Evolutionary conservation across 2,797 vertebrate species (phyloP), one percentile per base, ranked within the genome.

Genomic region (Falco concolor): DNA sequence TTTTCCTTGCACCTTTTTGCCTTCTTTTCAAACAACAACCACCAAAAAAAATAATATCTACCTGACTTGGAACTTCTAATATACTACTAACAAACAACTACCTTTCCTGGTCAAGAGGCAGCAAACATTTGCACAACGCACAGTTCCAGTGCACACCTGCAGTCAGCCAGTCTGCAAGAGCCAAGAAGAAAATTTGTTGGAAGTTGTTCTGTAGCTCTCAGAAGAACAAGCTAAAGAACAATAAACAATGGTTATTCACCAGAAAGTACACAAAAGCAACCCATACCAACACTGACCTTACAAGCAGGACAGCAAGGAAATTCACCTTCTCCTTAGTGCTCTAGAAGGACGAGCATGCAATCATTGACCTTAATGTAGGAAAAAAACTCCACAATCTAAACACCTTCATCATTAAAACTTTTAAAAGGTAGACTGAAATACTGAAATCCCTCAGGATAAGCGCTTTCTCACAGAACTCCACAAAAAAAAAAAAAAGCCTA

Each of bases 181-280:
- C 70, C 93, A 93, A 76, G 79, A 81, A 34, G 77, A 88, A 69
- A 84, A 70, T 67, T 2, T 30, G 64, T 28, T 87, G 86, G 40
- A 90, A 94, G 50, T 45, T 80, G 81, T 47, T 72, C 52, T 61
- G 93, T 14, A 92, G 83, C 49, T 56, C 59, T 77, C 84, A 74
- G 80, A 89, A 96, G 89, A 69, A 86, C 82, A 78, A 57, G 87
- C 93, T 87, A 34, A 59, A 84, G 87, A 95, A 95, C 91, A 95
- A 94, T 87, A 84, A 91, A 95, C 90, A 91, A 89, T 93, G 74
- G 93, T 80, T 93, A 88, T 91, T 92, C 74, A 84, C 64, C 30
- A 93, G 65, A 83, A 84, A 82, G 81, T 6, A 85, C 60, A 84
- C 9, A 49, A 77, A 24, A 73, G 60, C 67, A 94, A 79, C 32